Conservation (phyloP, 92 coral and sea anemone genomes). For the Bergia puertoricense region DNA sequence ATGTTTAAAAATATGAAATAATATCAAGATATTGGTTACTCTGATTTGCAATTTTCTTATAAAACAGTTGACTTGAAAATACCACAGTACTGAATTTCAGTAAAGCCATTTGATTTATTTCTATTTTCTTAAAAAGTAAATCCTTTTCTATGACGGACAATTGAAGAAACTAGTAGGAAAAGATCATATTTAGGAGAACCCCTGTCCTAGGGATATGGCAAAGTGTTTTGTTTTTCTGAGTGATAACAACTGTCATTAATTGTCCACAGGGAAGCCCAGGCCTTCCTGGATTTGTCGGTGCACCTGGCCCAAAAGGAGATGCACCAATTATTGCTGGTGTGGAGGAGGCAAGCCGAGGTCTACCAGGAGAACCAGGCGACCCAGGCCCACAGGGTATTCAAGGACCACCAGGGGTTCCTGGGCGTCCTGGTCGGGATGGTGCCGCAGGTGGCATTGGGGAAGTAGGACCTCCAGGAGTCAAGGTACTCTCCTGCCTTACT, state of each 20-base stretch:
- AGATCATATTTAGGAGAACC: not conserved
- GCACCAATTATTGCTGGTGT: slow-evolving; percentile 14
- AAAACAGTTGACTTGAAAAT: too few species aligned
- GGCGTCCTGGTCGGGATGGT: slow-evolving; percentile 17
- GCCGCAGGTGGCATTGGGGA: not conserved
- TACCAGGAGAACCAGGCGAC: slow-evolving; percentile 30
- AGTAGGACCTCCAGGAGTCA: not conserved
- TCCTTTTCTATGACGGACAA: too few species aligned
- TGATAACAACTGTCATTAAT: not conserved
- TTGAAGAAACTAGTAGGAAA: too few species aligned
- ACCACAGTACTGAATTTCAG: too few species aligned
- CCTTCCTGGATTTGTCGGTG: slow-evolving; percentile 26
- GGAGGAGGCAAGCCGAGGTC: slow-evolving; percentile 12
- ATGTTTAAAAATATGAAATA: too few species aligned
- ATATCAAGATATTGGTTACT: too few species aligned
- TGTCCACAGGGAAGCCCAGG: slow-evolving; percentile 20
- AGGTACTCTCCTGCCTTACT: not conserved
- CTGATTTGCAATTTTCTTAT: too few species aligned
- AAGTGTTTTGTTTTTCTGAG: not conserved
- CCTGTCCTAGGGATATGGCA: not conserved
- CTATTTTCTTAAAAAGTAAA: too few species aligned
- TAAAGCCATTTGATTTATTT: too few species aligned
- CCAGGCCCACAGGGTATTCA: not conserved
- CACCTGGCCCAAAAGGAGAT: slow-evolving; percentile 34
- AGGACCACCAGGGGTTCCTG: slow-evolving; percentile 9